Conservation (phyloP, 2,113 vertebrate genomes). For the Psittacara wagleri region DNA sequence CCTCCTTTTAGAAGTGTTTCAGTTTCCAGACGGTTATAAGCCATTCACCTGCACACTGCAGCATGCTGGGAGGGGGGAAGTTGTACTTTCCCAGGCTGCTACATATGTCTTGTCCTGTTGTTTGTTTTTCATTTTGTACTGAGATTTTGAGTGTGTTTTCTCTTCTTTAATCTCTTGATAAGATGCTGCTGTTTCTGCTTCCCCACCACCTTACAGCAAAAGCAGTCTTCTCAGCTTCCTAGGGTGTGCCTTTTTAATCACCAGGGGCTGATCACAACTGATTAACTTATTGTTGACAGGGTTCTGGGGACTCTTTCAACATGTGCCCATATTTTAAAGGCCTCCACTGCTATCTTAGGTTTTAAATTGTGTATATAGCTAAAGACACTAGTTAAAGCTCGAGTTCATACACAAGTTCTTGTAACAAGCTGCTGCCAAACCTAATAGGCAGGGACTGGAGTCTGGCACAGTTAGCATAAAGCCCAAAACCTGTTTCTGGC, state of each 20-base stretch:
- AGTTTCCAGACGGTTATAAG: not conserved
- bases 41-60: not conserved
- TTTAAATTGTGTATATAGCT: not conserved
- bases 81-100: not conserved
- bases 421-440: not conserved
- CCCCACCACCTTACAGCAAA: not conserved
- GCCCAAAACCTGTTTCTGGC: not conserved
- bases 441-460: not conserved
- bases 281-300: not conserved
- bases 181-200: not conserved
- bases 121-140: not conserved
- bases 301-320: not conserved
- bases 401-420: not conserved
- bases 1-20: not conserved
- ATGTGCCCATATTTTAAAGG: not conserved
- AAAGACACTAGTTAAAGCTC: not conserved
- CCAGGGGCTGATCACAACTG: not conserved
- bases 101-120: not conserved
- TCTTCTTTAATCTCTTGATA: not conserved
- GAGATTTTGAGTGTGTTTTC: fast-evolving
- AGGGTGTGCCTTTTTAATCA: not conserved
- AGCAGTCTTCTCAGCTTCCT: not conserved
- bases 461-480: not conserved
- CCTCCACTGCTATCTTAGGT: fast-evolving
- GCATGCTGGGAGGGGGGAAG: fast-evolving